Evolutionary conservation across 2,888 invertebrate species (phyloP).

Genomic region (Ametastegia equiseti): DNA sequence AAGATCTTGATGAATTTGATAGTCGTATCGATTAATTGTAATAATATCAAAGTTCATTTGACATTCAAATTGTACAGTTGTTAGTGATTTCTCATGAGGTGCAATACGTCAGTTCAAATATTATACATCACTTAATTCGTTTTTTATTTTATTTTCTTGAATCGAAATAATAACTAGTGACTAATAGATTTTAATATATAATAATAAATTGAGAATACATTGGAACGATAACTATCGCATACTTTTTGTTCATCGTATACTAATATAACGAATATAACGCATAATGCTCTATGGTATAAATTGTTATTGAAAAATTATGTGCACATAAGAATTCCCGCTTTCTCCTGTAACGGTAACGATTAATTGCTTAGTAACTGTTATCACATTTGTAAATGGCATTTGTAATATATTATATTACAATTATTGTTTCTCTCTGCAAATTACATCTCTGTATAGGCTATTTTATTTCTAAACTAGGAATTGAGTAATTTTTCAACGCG

Average conservation of each 20-base stretch:
- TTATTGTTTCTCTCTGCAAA: constrained; percentile 9
- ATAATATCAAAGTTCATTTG: not conserved
- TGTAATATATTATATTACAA: constrained; percentile 28
- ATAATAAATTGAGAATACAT: constrained; percentile 1
- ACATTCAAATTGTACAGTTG: not conserved
- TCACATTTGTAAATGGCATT: constrained; percentile 39
- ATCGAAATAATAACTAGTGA: constrained; percentile 8
- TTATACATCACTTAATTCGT: not conserved
- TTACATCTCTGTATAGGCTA: not conserved
- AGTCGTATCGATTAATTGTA: not conserved
- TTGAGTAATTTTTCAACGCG: constrained; percentile 70
- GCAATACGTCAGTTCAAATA: not conserved
- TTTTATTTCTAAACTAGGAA: constrained; percentile 31
- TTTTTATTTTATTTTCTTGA: not conserved
- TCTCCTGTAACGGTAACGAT: not conserved
- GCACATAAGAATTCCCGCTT: not conserved
- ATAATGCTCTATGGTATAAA: not conserved
- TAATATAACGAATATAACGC: constrained; percentile 20
- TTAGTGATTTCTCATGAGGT: not conserved
- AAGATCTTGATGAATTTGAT: not conserved
- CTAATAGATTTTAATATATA: not conserved
- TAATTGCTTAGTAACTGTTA: constrained; percentile 9
- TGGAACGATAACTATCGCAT: not conserved
- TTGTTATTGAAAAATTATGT: not conserved
- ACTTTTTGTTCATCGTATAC: not conserved